These are phyloP conservation scores for Anisognathus igniventris DNA, from an alignment of 2,797 vertebrate genomes.

Conservation along the genomic window DNA sequence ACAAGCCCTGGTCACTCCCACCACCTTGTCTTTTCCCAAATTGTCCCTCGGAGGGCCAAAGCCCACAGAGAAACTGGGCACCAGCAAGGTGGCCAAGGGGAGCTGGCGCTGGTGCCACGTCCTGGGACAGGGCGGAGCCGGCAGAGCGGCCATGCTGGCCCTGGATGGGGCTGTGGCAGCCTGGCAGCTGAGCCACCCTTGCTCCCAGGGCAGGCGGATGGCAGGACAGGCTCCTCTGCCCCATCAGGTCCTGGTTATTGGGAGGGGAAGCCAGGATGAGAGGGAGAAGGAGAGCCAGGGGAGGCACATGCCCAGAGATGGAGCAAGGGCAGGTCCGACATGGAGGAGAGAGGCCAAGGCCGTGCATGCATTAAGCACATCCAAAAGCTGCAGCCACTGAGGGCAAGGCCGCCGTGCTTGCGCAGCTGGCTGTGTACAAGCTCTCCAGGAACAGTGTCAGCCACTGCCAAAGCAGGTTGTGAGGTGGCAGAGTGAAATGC, in stretches of 20 bases:
- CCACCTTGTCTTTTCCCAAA: neutral
- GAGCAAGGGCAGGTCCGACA: neutral
- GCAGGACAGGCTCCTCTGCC: no score
- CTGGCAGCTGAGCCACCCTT: rapidly evolving
- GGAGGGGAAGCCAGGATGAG: neutral
- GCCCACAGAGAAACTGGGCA: neutral
- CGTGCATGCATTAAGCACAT: rapidly evolving
- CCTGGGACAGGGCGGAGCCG: rapidly evolving
- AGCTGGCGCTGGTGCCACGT: rapidly evolving
- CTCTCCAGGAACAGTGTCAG: neutral
- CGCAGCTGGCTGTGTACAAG: rapidly evolving
- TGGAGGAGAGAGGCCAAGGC: rapidly evolving
- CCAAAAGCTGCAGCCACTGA: neutral
- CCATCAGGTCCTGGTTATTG: rapidly evolving
- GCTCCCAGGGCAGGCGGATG: rapidly evolving
- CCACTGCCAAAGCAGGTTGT: neutral
- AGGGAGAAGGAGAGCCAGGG: neutral
- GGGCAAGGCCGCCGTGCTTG: neutral
- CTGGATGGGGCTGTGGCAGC: rapidly evolving
- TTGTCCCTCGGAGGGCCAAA: neutral
- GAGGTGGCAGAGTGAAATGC: rapidly evolving
- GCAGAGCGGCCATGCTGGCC: no score
- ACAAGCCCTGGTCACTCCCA: neutral
- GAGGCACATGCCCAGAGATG: rapidly evolving
- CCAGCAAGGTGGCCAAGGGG: rapidly evolving